Evolutionary conservation across 2,888 invertebrate species (phyloP).

Genomic region (Sinopyrophorus schimmeli): DNA sequence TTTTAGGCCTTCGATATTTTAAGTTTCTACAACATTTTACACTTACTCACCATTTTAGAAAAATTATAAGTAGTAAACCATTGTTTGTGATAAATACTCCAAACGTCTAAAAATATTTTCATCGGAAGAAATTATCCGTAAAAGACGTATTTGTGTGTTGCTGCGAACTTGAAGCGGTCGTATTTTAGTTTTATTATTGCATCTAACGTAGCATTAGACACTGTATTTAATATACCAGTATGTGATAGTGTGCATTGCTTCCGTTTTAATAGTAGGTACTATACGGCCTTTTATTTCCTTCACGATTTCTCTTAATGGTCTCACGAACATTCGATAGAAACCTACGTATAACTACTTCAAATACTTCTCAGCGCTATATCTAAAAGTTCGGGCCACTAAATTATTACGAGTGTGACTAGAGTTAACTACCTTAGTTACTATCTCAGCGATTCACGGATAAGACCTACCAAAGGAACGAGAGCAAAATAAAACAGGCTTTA

Average conservation of each 20-base stretch:
- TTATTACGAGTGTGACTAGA: conserved; percentile 28
- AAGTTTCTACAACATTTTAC: no score
- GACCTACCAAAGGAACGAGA: conserved; percentile 4
- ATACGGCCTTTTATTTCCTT: conserved; percentile 40
- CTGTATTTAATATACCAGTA: conserved; percentile 29
- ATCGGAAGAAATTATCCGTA: no score
- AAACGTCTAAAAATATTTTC: no score
- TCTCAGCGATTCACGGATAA: conserved; percentile 12
- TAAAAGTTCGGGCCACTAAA: conserved; percentile 25
- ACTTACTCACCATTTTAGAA: no score
- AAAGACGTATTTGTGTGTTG: no score
- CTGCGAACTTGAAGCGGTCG: no score
- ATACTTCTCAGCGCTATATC: conserved; percentile 30
- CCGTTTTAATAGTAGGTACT: conserved; percentile 37
- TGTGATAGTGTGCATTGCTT: conserved; percentile 39
- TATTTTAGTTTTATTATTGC: conserved; percentile 6
- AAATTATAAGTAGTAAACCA: no score
- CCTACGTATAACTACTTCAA: conserved; percentile 30
- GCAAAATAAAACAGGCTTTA: conserved; percentile 13
- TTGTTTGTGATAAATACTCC: no score
- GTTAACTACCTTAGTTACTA: conserved; percentile 22
- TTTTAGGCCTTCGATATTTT: no score
- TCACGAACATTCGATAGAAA: conserved; percentile 36
- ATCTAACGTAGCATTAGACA: conserved; percentile 11
- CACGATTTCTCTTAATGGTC: conserved; percentile 43